These are phyloP conservation scores for Dicrurus megarhynchus DNA, from an alignment of 2,113 vertebrate species.

Conservation along the genomic window DNA sequence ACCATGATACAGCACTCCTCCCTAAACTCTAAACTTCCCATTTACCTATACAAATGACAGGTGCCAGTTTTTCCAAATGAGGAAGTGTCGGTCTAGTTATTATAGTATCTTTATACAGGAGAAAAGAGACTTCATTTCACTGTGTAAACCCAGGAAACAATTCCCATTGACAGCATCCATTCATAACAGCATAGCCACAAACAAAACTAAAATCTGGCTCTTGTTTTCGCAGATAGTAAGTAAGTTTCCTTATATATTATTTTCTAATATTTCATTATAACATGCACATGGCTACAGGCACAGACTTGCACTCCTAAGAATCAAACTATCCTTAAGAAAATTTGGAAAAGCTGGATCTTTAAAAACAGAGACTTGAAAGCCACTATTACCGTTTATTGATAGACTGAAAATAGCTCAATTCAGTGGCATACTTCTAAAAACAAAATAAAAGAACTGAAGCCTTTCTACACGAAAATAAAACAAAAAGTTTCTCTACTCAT, in stretches of 20 bases:
- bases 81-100: background rate
- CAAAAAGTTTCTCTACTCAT: background rate
- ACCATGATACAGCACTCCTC: background rate
- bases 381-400: background rate
- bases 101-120: background rate
- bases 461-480: background rate
- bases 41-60: background rate
- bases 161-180: background rate
- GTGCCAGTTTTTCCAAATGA: background rate
- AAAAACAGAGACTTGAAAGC: background rate
- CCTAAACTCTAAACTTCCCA: background rate
- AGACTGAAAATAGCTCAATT: background rate
- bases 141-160: background rate
- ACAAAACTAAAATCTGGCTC: background rate
- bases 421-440: background rate
- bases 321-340: background rate
- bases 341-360: background rate
- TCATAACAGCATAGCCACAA: background rate
- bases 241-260: background rate
- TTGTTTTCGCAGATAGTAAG: background rate
- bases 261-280: background rate
- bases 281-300: background rate
- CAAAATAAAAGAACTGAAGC: background rate
- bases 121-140: background rate
- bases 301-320: background rate